Conservation (phyloP, 2,113 vertebrate species). For the Glareola pratincola region DNA sequence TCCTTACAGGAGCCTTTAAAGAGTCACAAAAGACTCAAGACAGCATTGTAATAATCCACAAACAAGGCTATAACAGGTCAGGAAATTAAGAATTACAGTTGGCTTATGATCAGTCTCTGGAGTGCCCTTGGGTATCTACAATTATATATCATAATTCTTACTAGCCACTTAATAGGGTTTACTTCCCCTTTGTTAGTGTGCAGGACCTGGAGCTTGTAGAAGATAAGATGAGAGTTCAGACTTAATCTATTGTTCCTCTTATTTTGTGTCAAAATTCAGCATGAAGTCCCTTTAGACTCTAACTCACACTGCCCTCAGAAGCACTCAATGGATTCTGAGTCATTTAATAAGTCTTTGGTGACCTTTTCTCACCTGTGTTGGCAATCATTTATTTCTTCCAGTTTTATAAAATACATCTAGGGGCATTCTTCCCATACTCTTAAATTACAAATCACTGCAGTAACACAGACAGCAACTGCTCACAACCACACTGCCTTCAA, state of each 20-base stretch:
- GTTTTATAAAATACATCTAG: conserved; percentile 15
- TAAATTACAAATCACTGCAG: conserved; percentile 15
- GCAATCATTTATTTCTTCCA: conserved; percentile 12
- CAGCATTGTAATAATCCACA: background rate
- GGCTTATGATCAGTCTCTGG: background rate
- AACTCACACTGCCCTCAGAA: background rate
- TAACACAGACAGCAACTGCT: conserved; percentile 27
- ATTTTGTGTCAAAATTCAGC: background rate
- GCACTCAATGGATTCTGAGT: background rate
- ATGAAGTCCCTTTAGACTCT: background rate
- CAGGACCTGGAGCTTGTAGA: background rate
- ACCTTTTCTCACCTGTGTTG: conserved; percentile 2
- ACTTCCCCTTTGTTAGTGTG: background rate
- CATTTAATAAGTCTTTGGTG: background rate
- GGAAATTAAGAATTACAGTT: conserved; percentile 14
- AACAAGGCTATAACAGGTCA: background rate
- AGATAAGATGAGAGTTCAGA: background rate
- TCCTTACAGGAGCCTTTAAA: background rate
- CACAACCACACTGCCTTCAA: background rate
- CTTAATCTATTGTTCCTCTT: background rate
- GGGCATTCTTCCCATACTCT: background rate
- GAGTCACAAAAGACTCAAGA: background rate
- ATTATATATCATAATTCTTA: conserved; percentile 6
- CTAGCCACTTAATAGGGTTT: background rate
- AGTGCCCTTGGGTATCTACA: background rate